A percentile compares a stretch with the other conserved stretches of the same genome.
Conservation (phyloP, 2,888 invertebrate genomes). For the Pseudanteris insignis region DNA sequence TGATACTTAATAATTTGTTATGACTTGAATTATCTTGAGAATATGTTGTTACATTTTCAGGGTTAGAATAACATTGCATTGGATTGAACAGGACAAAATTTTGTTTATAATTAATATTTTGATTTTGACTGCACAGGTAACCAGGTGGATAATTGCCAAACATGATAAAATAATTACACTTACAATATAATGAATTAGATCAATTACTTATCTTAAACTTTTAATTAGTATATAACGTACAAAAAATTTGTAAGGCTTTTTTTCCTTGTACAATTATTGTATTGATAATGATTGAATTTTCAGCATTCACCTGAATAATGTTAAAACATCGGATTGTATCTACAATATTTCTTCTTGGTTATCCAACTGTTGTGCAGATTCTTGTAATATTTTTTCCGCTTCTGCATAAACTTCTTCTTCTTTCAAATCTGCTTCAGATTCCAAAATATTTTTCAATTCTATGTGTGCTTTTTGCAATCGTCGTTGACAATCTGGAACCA, state of each 20-base stretch:
- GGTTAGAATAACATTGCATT: conserved; percentile 10
- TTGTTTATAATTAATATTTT: conserved; percentile 3
- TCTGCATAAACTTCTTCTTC: conserved; percentile 76
- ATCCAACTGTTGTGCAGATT: conserved; percentile 59
- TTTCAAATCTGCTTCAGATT: conserved; percentile 80
- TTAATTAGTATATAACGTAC: conserved; percentile 30
- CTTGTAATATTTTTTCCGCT: conserved; percentile 76
- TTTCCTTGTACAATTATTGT: not conserved
- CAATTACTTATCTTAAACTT: conserved; percentile 12
- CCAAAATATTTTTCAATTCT: conserved; percentile 78
- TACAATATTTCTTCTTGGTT: conserved; percentile 52
- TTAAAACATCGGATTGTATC: not conserved
- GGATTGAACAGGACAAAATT: conserved; percentile 7
- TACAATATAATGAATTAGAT: conserved; percentile 12
- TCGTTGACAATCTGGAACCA: conserved; percentile 90
- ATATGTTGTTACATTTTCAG: conserved; percentile 5
- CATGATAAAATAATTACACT: conserved; percentile 10
- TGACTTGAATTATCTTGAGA: conserved; percentile 19
- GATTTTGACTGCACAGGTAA: conserved; percentile 9
- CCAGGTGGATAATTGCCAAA: conserved; percentile 19
- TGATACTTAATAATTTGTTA: conserved; percentile 12
- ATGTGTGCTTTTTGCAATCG: conserved; percentile 79
- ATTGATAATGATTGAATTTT: not conserved
- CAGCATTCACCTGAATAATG: conserved; percentile 1
- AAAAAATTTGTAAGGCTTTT: conserved; percentile 25